Evolutionary conservation across 1,140 invertebrate genomes (phyloP).

Genomic region (Lysiphlebus fabarum): DNA sequence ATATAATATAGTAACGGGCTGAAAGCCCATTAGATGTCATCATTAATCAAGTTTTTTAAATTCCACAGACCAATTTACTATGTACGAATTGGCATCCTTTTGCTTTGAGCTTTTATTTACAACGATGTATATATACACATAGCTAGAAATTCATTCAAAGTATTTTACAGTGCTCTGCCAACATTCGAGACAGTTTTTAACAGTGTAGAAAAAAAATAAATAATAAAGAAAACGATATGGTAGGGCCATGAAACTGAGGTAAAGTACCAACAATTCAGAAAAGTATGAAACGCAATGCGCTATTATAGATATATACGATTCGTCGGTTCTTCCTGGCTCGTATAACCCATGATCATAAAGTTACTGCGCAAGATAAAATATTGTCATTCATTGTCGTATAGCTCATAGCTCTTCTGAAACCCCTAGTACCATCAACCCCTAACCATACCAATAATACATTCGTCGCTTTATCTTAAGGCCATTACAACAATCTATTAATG

Average conservation of each 20-base stretch:
- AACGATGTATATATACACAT: neutral
- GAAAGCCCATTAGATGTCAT: too few species aligned
- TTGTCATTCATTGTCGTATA: conserved; percentile 29
- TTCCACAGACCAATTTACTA: too few species aligned
- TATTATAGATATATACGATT: conserved; percentile 28
- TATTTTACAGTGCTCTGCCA: too few species aligned
- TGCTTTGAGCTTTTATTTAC: neutral
- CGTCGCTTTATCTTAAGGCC: conserved; percentile 50
- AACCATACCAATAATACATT: conserved; percentile 26
- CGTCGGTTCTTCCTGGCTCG: conserved; percentile 54
- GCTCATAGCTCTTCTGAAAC: neutral
- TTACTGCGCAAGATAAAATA: conserved; percentile 52
- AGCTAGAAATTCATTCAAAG: too few species aligned
- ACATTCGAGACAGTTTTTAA: too few species aligned
- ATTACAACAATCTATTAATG: conserved; percentile 54
- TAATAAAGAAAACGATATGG: neutral
- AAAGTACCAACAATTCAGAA: neutral
- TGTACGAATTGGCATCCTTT: too few species aligned
- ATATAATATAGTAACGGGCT: neutral
- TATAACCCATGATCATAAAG: conserved; percentile 54
- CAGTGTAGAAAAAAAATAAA: too few species aligned
- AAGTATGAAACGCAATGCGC: conserved; percentile 10
- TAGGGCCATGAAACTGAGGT: neutral
- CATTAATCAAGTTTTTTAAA: too few species aligned
- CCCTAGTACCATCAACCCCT: conserved; percentile 26